A percentile compares a stretch with the other conserved stretches of the same genome.
These are phyloP conservation scores for Genyomyrus donnyi DNA, from an alignment of 2,113 vertebrate genomes.

Conservation along the genomic window DNA sequence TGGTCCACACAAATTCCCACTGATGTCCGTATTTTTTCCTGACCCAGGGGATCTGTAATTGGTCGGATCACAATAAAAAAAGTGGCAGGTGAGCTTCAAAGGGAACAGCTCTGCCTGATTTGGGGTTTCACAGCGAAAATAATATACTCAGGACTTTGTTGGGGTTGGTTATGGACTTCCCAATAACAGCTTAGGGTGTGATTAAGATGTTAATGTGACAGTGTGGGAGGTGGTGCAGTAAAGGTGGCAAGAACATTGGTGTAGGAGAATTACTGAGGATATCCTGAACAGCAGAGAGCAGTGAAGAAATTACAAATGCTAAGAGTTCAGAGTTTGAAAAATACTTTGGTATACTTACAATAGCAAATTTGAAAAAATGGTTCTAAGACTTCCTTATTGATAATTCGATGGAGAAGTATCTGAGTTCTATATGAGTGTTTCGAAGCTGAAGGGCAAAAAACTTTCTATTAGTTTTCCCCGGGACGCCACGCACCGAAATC, in stretches of 20 bases:
- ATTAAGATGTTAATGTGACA: background rate
- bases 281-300: background rate
- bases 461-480: background rate
- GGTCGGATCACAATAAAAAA: background rate
- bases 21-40: background rate
- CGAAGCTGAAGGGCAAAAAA: background rate
- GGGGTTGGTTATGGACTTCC: background rate
- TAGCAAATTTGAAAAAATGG: background rate
- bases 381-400: background rate
- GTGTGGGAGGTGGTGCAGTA: too few species aligned
- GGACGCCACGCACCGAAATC: background rate
- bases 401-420: background rate
- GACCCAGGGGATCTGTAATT: background rate
- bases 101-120: background rate
- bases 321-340: background rate
- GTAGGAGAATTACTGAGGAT: background rate
- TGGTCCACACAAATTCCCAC: background rate
- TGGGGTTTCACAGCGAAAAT: background rate
- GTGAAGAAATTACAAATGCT: background rate
- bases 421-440: background rate
- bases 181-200: background rate
- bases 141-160: background rate
- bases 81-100: background rate
- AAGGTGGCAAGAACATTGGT: background rate
- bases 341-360: background rate